Percentiles rank a stretch among this genome's conserved stretches.
These are phyloP conservation scores for Zaprionus ornatus DNA, from an alignment of 1,140 invertebrate species.

Conservation along the genomic window DNA sequence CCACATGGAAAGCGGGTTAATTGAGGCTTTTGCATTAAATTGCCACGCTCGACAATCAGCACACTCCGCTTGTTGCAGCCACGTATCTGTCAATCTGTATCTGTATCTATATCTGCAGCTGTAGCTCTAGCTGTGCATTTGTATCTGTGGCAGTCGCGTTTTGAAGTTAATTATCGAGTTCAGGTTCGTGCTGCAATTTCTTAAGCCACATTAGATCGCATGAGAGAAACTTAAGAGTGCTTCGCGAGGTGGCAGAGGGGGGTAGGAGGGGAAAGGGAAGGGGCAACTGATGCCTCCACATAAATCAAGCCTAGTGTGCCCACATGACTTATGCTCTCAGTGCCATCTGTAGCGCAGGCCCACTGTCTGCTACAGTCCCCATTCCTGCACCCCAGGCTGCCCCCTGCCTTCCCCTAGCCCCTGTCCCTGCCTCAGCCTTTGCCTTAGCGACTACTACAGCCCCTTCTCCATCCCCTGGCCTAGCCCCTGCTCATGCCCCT, in stretches of 20 bases:
- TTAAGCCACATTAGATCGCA: slow-evolving; percentile 71
- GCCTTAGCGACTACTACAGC: too few species aligned
- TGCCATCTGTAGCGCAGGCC: slow-evolving; percentile 36
- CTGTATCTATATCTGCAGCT: slow-evolving; percentile 57
- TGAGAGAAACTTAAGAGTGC: slow-evolving; percentile 45
- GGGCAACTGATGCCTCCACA: not conserved
- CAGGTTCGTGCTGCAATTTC: slow-evolving; percentile 79
- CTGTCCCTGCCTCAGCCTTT: too few species aligned
- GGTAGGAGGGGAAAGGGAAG: not conserved
- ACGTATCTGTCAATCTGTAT: slow-evolving; percentile 37
- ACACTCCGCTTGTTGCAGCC: slow-evolving; percentile 19
- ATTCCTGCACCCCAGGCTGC: not conserved
- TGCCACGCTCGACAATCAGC: slow-evolving; percentile 72
- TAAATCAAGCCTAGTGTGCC: slow-evolving; percentile 60
- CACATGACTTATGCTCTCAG: slow-evolving; percentile 32
- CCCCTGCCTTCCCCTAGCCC: too few species aligned
- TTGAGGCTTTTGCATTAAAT: slow-evolving; percentile 83
- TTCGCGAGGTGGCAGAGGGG: not conserved
- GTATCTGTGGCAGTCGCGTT: slow-evolving; percentile 62
- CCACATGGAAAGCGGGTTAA: slow-evolving; percentile 73
- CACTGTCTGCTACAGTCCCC: not conserved
- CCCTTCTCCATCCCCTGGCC: too few species aligned
- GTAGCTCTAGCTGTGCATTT: slow-evolving; percentile 15
- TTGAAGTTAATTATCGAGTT: slow-evolving; percentile 77
- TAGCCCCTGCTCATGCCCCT: too few species aligned